Base-by-base conservation (phyloP, 1,140 invertebrate genomes). In the Zaprionus gabonicus region DNA sequence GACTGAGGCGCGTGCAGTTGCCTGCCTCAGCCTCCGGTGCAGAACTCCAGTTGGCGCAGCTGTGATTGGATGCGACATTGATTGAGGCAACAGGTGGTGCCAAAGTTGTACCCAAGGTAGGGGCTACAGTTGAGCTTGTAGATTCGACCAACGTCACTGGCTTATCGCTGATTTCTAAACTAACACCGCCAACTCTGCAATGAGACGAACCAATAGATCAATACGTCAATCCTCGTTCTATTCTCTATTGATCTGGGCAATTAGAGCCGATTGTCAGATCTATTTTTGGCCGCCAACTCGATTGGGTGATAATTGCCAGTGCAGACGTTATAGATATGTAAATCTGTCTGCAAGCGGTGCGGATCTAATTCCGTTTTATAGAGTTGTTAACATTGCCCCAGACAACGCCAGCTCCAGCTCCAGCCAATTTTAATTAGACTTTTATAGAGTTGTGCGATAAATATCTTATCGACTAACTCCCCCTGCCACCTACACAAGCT, bases 1-100 rank as follows among this genome's bases (percentile, higher is more conserved):
- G 60, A 2, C 60, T 67, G 27, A 77, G 56, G 2, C 76, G 65
- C 1, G 92, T 77, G 20, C 92, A 93, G 55, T 91, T 92, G 9
- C 91, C 92, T 2, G 53, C 81, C 13, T 58, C 63, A 1, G 91
- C 78, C 63, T 91, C 92, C 5, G 87, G 83, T 4, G 73, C 78
- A 6, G 67, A 27, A 4, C 81, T 80, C 91, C 92, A 93, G 25
- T 92, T 85, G 2, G 60, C 71, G 44, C 92, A 93, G 17, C 76
- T 70, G 2, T 74, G 66, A 17, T 9, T 38, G 1, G 12, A 13
- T 15, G 5, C 6, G 6, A 23, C 23, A 23, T 23, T 23, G 23
- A 23, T 23, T 23, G 0, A 17, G 41, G n/a, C 36, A 38, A 15
- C 13, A 38, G 12, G 4, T 15, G 36, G 13, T 5, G 36, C 36